Evolutionary conservation across 2,888 invertebrate species (phyloP), one percentile per base, ranked within the genome.

Genomic region (Cheiracanthium punctorium): DNA sequence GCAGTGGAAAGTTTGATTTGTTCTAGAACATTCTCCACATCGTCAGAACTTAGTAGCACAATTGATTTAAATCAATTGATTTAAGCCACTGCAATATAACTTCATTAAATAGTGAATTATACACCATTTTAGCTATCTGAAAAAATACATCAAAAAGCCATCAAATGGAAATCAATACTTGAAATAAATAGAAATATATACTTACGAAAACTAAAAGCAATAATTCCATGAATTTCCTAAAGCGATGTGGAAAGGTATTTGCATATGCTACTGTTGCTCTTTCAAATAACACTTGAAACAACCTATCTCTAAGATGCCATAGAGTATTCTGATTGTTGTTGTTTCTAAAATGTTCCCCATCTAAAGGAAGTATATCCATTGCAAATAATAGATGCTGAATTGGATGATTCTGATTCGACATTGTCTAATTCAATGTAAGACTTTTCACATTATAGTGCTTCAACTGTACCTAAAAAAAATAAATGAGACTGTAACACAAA

Each of bases 251-350:
- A 37, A 87, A 81, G 41, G 77, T 76, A n/a, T 65, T 70, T 5
- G 87, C 87, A 74, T 87, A 87, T 7, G 79, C 73, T 30, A 87
- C 28, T 17, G 87, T 77, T 5, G 48, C 72, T 77, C 81, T 69
- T 37, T 81, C 81, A 69, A 87, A 82, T 17, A 87, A 37, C 8
- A 81, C 87, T 37, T 87, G 81, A 67, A 87, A 87, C 48, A 87
- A 33, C 28, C 87, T 43, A 58, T 87, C 81, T n/a, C 87, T 64
- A 29, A 81, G 67, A 30, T 77, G 70, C 81, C 76, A 77, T n/a
- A 87, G 37, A n/a, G 81, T 75, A 64, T 82, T 67, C n/a, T 74
- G 87, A 69, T 86, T 86, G 43, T 85, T 85, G 64, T 77, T 77
- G n/a, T 43, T 73, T 7, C 58, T 20, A 24, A 41, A 7, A 41